phyloP scores from a whole-genome alignment of 2,113 vertebrate genomes.

The Protomyctophum bolini region DNA sequence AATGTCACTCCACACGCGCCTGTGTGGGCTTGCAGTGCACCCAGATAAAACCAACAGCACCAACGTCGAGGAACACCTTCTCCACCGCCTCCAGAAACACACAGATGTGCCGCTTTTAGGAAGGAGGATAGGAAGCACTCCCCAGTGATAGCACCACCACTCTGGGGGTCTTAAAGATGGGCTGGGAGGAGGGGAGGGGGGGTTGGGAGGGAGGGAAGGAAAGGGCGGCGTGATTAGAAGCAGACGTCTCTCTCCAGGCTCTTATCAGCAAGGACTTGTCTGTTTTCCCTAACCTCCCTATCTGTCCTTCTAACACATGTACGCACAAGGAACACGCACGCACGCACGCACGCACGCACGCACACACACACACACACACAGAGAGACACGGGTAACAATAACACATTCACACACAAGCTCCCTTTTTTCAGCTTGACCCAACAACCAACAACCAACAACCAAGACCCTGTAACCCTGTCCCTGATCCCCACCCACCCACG shows the following conservation, averaged over 20 bases:
- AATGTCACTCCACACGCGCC: no score
- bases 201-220: constrained; percentile 39
- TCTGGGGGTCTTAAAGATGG: constrained; percentile 50
- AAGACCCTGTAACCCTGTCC: constrained; percentile 54
- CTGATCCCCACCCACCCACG: constrained; percentile 25
- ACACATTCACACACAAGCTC: constrained; percentile 1
- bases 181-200: constrained; percentile 21
- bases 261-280: constrained; percentile 66
- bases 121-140: constrained; percentile 54
- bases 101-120: constrained; percentile 72
- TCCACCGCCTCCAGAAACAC: constrained; percentile 58
- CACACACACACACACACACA: no score
- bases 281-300: constrained; percentile 60
- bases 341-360: background rate
- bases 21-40: no score
- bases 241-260: constrained; percentile 65
- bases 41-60: no score
- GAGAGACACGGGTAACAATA: background rate
- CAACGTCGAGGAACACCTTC: constrained; percentile 40
- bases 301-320: constrained; percentile 49
- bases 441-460: constrained; percentile 38
- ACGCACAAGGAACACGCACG: background rate
- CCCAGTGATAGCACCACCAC: constrained; percentile 64
- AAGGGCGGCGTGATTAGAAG: constrained; percentile 55
- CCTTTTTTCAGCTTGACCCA: constrained; percentile 2